Evolutionary conservation across 1,140 invertebrate species (phyloP).

Genomic region (Coenobita brevimanus): DNA sequence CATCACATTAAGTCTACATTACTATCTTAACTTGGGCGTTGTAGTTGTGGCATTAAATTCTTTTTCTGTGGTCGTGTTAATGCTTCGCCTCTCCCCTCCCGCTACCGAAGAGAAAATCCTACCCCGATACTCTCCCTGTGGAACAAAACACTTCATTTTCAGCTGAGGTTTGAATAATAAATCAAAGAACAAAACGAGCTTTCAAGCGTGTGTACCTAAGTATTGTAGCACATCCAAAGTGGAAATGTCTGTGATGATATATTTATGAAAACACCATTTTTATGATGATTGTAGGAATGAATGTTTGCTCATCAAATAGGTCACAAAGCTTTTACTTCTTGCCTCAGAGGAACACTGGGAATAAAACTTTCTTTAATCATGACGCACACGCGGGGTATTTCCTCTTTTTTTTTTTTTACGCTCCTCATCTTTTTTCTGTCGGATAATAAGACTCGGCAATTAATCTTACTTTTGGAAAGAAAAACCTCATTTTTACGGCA

Average conservation of each 20-base stretch:
- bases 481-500: slow-evolving; percentile 34
- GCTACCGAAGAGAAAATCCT: background rate
- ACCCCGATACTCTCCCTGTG: slow-evolving; percentile 47
- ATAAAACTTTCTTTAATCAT: slow-evolving; percentile 66
- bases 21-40: no score
- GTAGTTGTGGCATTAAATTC: background rate
- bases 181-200: slow-evolving; percentile 64
- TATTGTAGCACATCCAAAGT: slow-evolving; percentile 65
- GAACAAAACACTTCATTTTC: slow-evolving; percentile 65
- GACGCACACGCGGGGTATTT: slow-evolving; percentile 37
- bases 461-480: slow-evolving; percentile 53
- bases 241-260: slow-evolving; percentile 66
- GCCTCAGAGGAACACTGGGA: slow-evolving; percentile 57
- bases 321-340: slow-evolving; percentile 59
- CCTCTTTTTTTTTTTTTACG: slow-evolving; percentile 24
- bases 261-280: slow-evolving; percentile 66
- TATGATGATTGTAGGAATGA: slow-evolving; percentile 65
- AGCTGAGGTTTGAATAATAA: slow-evolving; percentile 59
- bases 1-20: no score
- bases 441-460: slow-evolving; percentile 59
- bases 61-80: background rate
- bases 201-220: slow-evolving; percentile 64
- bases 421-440: slow-evolving; percentile 20
- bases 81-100: background rate
- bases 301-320: slow-evolving; percentile 61